Evolutionary conservation across 2,888 invertebrate species (phyloP).

Genomic region (Crepidodera aurea): DNA sequence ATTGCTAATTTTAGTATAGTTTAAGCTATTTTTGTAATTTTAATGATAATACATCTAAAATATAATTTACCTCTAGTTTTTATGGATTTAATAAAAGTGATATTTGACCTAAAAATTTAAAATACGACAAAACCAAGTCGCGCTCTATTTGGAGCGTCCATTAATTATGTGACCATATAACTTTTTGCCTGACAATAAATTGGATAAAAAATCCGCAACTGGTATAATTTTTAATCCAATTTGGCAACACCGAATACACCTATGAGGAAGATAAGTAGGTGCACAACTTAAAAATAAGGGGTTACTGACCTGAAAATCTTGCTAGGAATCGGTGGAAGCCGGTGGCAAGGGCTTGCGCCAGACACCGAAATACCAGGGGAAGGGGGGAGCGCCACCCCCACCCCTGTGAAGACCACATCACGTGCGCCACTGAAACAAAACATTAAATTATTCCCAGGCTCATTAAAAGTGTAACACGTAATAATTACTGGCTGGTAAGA

Average conservation of each 20-base stretch:
- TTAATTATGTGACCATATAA: too few species aligned
- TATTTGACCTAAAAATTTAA: too few species aligned
- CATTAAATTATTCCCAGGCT: slow-evolving; percentile 29
- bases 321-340: slow-evolving; percentile 66
- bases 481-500: slow-evolving; percentile 6
- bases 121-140: too few species aligned
- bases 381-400: slow-evolving; percentile 52
- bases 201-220: neutral
- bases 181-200: too few species aligned
- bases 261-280: slow-evolving; percentile 24
- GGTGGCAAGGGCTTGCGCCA: slow-evolving; percentile 61
- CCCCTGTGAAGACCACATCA: slow-evolving; percentile 61
- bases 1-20: too few species aligned
- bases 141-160: too few species aligned
- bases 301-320: slow-evolving; percentile 68
- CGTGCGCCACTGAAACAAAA: slow-evolving; percentile 64
- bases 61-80: too few species aligned
- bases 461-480: slow-evolving; percentile 26
- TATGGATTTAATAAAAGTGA: too few species aligned
- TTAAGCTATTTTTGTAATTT: too few species aligned
- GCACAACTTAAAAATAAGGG: slow-evolving; percentile 36
- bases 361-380: slow-evolving; percentile 58
- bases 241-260: slow-evolving; percentile 26
- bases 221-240: neutral
- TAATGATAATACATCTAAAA: too few species aligned